Conservation (phyloP, 1,140 invertebrate genomes). For the Pomacea maculata region DNA sequence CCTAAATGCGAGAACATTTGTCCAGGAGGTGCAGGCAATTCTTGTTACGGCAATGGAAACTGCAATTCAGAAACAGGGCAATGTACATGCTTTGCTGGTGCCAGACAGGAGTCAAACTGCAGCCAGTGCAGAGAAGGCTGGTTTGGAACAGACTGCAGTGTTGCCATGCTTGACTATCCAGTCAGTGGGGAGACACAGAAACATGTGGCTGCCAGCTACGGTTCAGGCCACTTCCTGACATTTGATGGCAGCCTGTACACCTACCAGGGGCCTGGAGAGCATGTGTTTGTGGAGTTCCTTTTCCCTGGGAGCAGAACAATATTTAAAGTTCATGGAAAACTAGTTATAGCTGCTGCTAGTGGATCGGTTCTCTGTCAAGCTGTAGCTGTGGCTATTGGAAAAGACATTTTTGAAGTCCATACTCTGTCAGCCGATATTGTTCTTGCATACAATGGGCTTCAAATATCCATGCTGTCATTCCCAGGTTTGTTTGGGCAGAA, state of each 20-base stretch:
- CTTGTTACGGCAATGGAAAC: conserved; percentile 39
- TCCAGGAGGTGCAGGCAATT: conserved; percentile 33
- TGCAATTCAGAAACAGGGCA: conserved; percentile 34
- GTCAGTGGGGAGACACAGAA: not conserved
- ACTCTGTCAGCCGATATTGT: not conserved
- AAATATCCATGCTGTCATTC: not conserved
- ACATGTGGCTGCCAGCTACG: conserved; percentile 15
- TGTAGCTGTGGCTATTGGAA: conserved; percentile 18
- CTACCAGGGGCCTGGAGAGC: conserved; percentile 37
- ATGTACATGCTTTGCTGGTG: conserved; percentile 32
- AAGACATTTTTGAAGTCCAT: conserved; percentile 24
- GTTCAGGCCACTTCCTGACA: conserved; percentile 34
- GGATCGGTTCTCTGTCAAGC: conserved; percentile 18
- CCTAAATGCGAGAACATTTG: conserved; percentile 34
- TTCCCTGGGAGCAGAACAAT: not conserved
- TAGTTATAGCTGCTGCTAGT: conserved; percentile 13
- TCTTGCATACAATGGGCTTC: conserved; percentile 9
- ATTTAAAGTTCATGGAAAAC: conserved; percentile 11
- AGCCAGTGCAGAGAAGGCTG: conserved; percentile 31
- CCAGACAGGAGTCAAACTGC: conserved; percentile 30
- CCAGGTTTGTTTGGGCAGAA: conserved; percentile 4
- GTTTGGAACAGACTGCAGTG: conserved; percentile 41
- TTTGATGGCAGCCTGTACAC: conserved; percentile 42
- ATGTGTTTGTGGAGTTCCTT: conserved; percentile 29
- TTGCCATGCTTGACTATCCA: conserved; percentile 26